These are phyloP conservation scores for Polydrusus cervinus DNA, from an alignment of 2,888 invertebrate species.

Conservation along the genomic window DNA sequence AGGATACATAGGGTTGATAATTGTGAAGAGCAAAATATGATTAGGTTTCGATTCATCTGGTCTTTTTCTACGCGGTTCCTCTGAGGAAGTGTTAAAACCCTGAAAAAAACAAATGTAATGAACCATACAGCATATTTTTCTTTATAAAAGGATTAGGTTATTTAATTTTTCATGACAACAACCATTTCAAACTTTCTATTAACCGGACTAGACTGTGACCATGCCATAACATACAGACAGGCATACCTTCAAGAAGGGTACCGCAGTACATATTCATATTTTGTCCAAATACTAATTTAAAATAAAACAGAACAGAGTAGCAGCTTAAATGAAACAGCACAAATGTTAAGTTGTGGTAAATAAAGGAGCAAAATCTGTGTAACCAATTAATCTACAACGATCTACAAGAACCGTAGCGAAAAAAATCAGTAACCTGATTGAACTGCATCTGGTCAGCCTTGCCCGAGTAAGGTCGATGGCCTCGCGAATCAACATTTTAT, in stretches of 20 bases:
- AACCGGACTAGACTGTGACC: too few relatives aligned
- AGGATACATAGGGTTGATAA: slow-evolving; percentile 98
- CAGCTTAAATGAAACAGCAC: too few relatives aligned
- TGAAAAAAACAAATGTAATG: slow-evolving; percentile 59
- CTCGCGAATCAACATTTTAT: slow-evolving; percentile 33
- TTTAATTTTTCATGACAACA: too few relatives aligned
- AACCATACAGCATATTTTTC: neutral
- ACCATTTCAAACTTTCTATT: too few relatives aligned
- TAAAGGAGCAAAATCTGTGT: neutral
- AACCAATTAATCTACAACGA: slow-evolving; percentile 21
- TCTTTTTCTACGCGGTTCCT: slow-evolving; percentile 83
- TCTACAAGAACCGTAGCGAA: slow-evolving; percentile 34
- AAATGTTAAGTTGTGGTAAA: neutral
- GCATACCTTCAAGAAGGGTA: too few relatives aligned
- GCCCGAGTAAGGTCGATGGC: slow-evolving; percentile 58
- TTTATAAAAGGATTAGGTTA: too few relatives aligned
- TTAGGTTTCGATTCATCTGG: slow-evolving; percentile 92
- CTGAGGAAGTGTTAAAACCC: slow-evolving; percentile 69
- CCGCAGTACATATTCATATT: too few relatives aligned
- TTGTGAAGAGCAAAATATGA: slow-evolving; percentile 97
- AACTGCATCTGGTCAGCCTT: slow-evolving; percentile 61
- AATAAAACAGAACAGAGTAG: neutral
- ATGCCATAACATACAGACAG: too few relatives aligned
- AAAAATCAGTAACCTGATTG: slow-evolving; percentile 54
- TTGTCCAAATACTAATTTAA: too few relatives aligned